These are phyloP conservation scores for Macrosiphum euphorbiae DNA, from an alignment of 2,888 invertebrate genomes.

Conservation along the genomic window DNA sequence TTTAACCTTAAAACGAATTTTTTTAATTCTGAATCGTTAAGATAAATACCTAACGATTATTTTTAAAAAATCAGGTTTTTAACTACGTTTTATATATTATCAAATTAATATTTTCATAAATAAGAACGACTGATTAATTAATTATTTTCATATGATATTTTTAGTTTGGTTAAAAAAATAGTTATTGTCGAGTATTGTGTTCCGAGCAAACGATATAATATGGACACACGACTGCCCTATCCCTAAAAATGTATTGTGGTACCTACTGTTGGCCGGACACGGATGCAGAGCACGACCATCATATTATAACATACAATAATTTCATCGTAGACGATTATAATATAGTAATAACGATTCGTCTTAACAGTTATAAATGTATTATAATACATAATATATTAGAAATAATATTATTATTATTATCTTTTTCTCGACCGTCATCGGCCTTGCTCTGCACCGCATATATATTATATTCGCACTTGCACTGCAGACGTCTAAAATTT, in stretches of 20 bases:
- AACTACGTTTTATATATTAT: neutral
- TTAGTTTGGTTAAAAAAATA: neutral
- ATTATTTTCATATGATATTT: neutral
- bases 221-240: neutral
- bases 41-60: too few species aligned
- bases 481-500: neutral
- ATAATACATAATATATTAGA: neutral
- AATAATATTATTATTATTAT: neutral
- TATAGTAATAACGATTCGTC: neutral
- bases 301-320: neutral
- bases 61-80: neutral
- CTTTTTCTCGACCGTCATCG: neutral
- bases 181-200: neutral
- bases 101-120: neutral
- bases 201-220: neutral
- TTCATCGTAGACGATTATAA: neutral
- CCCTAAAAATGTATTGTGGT: neutral
- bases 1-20: neutral
- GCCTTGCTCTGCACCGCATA: neutral
- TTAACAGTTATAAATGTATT: neutral
- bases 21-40: neutral
- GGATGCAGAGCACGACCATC: neutral
- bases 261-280: neutral
- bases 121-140: neutral
- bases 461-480: neutral